Conservation (phyloP, 2,797 vertebrate species). For the Rhynchotus rufescens region DNA sequence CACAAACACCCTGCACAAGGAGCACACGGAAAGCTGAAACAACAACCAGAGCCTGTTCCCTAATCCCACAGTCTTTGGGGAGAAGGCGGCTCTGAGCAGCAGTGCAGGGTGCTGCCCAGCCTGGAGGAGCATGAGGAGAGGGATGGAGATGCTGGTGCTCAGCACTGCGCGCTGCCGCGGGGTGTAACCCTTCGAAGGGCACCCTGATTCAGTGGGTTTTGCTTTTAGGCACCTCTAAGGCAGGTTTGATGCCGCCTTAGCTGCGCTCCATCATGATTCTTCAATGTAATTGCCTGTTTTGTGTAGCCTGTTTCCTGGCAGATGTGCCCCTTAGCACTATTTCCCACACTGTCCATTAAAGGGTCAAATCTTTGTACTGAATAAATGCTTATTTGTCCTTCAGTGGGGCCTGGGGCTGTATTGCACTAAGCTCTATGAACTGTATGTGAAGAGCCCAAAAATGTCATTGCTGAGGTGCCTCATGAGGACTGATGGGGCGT, state of each 20-base stretch:
- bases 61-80: not conserved
- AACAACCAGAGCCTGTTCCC: no score
- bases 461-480: not conserved
- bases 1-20: not conserved
- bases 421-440: not conserved
- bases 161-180: not conserved
- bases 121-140: not conserved
- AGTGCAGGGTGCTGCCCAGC: not conserved
- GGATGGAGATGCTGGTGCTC: constrained; percentile 40
- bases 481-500: not conserved
- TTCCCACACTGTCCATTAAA: not conserved
- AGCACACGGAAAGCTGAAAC: not conserved
- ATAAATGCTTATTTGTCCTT: not conserved
- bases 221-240: constrained; percentile 51
- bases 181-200: constrained; percentile 30
- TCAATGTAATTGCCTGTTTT: constrained; percentile 53
- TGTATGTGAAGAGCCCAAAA: not conserved
- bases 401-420: not conserved
- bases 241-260: constrained; percentile 32
- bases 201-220: constrained; percentile 62
- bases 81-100: constrained; percentile 7
- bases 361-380: not conserved
- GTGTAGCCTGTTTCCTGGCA: constrained; percentile 40
- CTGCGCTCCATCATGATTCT: constrained; percentile 49
- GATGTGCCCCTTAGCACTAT: not conserved